Conservation (phyloP, 2,888 invertebrate species). For the Eupithecia tripunctaria region DNA sequence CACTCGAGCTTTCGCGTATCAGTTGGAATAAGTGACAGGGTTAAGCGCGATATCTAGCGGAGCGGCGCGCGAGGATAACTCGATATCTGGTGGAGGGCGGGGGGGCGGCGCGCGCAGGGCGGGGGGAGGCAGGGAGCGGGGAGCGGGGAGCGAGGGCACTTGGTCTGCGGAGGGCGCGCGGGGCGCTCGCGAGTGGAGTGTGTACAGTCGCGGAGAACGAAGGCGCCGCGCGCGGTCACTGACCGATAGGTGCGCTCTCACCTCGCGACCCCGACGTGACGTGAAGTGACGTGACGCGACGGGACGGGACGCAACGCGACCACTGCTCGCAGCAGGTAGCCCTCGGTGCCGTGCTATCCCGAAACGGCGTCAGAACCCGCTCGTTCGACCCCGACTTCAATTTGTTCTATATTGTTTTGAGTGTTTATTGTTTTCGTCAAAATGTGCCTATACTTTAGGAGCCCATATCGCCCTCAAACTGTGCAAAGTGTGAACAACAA, state of each 20-base stretch:
- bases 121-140: conserved; percentile 79
- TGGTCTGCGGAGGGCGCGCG: conserved; percentile 80
- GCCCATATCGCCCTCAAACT: conserved; percentile 52
- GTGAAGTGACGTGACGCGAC: conserved; percentile 30
- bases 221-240: conserved; percentile 64
- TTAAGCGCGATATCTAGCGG: conserved; percentile 68
- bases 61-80: conserved; percentile 63
- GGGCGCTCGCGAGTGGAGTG: conserved; percentile 69
- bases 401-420: conserved; percentile 79
- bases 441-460: conserved; percentile 66
- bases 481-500: conserved; percentile 51
- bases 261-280: conserved; percentile 44
- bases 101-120: conserved; percentile 81
- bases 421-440: conserved; percentile 78
- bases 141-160: conserved; percentile 77
- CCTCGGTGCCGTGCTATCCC: conserved; percentile 67
- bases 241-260: conserved; percentile 68
- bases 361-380: conserved; percentile 64
- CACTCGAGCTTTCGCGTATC: conserved; percentile 58
- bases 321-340: neutral
- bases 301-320: conserved; percentile 42
- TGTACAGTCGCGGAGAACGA: conserved; percentile 31
- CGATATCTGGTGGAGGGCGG: conserved; percentile 66
- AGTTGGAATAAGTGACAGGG: conserved; percentile 65
- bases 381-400: conserved; percentile 72